phyloP scores from a whole-genome alignment of 2,113 vertebrate genomes.

The Cyanoramphus novaezelandiae region DNA sequence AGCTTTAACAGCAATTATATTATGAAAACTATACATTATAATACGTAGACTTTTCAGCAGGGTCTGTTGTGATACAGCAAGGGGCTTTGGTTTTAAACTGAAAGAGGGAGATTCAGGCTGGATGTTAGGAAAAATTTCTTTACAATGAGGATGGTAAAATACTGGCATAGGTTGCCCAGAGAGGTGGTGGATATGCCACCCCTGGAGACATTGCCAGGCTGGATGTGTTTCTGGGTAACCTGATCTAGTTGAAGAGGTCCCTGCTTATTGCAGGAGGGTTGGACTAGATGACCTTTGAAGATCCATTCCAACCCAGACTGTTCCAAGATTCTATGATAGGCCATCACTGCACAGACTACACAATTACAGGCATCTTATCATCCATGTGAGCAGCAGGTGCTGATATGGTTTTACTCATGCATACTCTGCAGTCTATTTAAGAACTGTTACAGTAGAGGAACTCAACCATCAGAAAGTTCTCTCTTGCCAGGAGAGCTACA shows the following conservation, averaged over 20 bases:
- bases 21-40: not conserved
- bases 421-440: not conserved
- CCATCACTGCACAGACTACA: not conserved
- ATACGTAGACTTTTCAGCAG: not conserved
- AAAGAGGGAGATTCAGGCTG: not conserved
- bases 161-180: not conserved
- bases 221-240: not conserved
- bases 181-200: not conserved
- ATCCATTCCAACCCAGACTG: not conserved
- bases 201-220: not conserved
- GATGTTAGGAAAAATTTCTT: not conserved
- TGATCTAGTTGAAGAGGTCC: not conserved
- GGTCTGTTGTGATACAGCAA: not conserved
- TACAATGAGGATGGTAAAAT: not conserved
- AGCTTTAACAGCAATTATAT: not conserved
- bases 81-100: not conserved
- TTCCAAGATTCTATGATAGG: not conserved
- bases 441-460: not conserved
- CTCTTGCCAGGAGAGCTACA: not conserved
- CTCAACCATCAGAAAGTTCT: not conserved
- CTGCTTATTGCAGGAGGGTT: not conserved
- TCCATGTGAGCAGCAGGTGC: not conserved
- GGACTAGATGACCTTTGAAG: not conserved
- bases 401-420: not conserved
- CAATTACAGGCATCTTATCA: rapidly evolving